Conservation (phyloP, 2,113 vertebrate species). For the Talpa occidentalis region DNA sequence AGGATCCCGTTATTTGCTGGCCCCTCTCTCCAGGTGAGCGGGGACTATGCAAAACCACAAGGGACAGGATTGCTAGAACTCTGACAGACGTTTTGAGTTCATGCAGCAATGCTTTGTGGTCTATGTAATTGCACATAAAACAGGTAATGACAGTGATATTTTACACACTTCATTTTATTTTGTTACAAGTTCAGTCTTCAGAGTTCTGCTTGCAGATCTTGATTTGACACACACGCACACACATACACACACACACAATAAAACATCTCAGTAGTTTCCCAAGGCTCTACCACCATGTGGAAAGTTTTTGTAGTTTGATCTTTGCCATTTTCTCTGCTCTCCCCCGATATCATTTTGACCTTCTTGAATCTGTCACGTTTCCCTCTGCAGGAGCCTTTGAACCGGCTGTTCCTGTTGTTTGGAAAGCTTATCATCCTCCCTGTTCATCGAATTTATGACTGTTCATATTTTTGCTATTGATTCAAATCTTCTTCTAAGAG, state of each 20-base stretch:
- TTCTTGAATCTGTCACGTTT: not conserved
- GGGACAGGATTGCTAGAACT: not conserved
- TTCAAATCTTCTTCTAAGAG: not conserved
- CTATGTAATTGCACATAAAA: slow-evolving; percentile 33
- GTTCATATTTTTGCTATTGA: not conserved
- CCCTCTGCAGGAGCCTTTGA: not conserved
- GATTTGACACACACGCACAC: not conserved
- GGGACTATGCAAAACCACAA: not conserved
- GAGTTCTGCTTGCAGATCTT: not conserved
- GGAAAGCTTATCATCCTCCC: too few species aligned
- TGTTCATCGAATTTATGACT: not conserved
- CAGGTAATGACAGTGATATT: not conserved
- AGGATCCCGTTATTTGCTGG: rapidly evolving
- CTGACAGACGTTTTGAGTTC: not conserved
- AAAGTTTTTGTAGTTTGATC: not conserved
- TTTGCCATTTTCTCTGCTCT: not conserved
- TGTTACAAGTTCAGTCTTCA: not conserved
- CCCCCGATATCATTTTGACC: not conserved
- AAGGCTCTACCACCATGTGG: not conserved
- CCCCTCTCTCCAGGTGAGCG: not conserved
- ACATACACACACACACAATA: not conserved
- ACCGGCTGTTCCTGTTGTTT: not conserved
- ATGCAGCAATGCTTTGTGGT: not conserved
- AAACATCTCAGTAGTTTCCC: not conserved
- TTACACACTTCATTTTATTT: not conserved